These are phyloP conservation scores for Gallinago stenura DNA, from an alignment of 2,797 vertebrate genomes.

Conservation along the genomic window DNA sequence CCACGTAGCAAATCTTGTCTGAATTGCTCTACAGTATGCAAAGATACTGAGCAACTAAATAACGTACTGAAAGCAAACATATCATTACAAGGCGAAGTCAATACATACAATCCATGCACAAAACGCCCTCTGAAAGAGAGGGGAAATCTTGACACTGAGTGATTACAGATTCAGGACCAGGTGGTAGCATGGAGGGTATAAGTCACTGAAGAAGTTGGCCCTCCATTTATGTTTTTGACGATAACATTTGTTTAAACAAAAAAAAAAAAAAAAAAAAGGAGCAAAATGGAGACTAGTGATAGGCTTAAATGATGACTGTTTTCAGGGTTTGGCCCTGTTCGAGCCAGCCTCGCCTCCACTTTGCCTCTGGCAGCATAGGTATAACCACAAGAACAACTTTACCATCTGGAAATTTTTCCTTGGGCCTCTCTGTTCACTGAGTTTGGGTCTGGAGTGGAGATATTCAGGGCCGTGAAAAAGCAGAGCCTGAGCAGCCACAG, in stretches of 20 bases:
- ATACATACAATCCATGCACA: background rate
- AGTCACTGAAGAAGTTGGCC: background rate
- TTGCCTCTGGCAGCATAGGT: background rate
- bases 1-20: slow-evolving; percentile 2
- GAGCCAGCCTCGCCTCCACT: background rate
- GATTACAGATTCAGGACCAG: background rate
- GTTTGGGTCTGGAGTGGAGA: background rate
- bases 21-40: background rate
- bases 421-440: background rate
- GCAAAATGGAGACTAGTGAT: background rate
- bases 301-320: background rate
- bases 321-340: background rate
- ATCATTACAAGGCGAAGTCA: background rate
- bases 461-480: background rate
- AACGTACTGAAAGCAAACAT: background rate
- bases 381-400: background rate
- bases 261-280: background rate
- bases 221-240: background rate
- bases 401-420: background rate
- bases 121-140: background rate
- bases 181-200: fast-evolving
- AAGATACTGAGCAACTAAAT: slow-evolving; percentile 25
- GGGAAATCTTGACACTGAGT: background rate
- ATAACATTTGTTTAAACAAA: background rate
- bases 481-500: background rate